Evolutionary conservation across 2,888 invertebrate species (phyloP).

Genomic region (Mactromeris polynyma): DNA sequence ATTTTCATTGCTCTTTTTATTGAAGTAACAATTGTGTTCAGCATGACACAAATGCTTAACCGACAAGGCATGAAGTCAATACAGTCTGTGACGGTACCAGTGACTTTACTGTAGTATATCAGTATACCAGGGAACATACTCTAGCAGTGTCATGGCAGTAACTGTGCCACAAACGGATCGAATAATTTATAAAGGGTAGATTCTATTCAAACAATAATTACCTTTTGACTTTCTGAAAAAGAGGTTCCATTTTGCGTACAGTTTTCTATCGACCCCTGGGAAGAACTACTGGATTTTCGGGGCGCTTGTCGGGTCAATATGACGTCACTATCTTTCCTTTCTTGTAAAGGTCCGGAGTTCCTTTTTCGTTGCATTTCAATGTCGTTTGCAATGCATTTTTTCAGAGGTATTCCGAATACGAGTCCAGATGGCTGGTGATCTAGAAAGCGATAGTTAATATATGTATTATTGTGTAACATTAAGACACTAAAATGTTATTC

Average conservation of each 20-base stretch:
- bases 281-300: conserved; percentile 84
- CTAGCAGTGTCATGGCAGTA: not conserved
- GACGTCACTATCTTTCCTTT: conserved; percentile 78
- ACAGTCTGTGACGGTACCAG: not conserved
- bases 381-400: conserved; percentile 95
- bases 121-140: not conserved
- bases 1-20: not conserved
- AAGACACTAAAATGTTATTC: too few relatives aligned
- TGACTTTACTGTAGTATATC: not conserved
- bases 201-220: conserved; percentile 6
- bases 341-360: conserved; percentile 73
- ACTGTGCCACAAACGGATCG: too few relatives aligned
- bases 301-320: conserved; percentile 72
- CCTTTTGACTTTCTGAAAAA: conserved; percentile 69
- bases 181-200: too few relatives aligned
- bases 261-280: conserved; percentile 80
- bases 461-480: too few relatives aligned
- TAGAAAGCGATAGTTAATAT: conserved; percentile 19
- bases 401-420: conserved; percentile 94
- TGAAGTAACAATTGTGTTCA: not conserved
- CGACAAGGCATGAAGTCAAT: not conserved
- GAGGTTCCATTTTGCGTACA: conserved; percentile 70
- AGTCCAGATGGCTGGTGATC: conserved; percentile 88
- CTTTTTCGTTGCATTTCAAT: conserved; percentile 88
- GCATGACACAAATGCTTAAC: not conserved